Evolutionary conservation across 2,113 vertebrate genomes (phyloP).

Genomic region (Acrocephalus arundinaceus): DNA sequence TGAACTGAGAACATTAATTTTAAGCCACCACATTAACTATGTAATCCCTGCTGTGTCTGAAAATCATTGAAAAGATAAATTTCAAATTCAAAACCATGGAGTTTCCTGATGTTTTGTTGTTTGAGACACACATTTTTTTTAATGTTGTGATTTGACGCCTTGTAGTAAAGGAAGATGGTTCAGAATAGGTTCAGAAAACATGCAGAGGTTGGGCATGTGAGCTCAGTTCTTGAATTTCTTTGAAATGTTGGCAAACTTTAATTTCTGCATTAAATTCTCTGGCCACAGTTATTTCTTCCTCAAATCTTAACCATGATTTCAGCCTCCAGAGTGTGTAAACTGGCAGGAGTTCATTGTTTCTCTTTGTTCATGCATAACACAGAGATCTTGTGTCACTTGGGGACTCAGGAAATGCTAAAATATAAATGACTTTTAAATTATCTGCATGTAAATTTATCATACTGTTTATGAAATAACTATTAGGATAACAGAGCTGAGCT

Average conservation of each 20-base stretch:
- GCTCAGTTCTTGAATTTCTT: background rate
- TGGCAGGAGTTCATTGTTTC: background rate
- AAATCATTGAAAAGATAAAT: background rate
- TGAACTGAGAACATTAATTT: background rate
- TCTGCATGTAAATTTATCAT: background rate
- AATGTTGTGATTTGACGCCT: background rate
- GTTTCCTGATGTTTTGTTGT: background rate
- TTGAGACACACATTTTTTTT: background rate
- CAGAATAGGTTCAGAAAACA: background rate
- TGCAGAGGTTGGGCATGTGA: background rate
- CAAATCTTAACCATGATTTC: background rate
- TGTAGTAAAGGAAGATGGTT: background rate
- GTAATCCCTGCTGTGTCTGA: background rate
- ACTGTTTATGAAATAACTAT: slow-evolving; percentile 33
- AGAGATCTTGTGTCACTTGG: background rate
- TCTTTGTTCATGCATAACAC: background rate
- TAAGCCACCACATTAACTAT: background rate
- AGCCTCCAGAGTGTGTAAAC: background rate
- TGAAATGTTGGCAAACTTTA: background rate
- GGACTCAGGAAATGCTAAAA: background rate
- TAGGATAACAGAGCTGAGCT: slow-evolving; percentile 25
- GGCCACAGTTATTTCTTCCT: background rate
- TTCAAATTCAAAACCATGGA: background rate
- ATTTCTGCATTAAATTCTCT: background rate
- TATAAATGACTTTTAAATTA: background rate